These are phyloP conservation scores for Drosophila leontia DNA, from an alignment of 1,140 invertebrate genomes.

Conservation along the genomic window DNA sequence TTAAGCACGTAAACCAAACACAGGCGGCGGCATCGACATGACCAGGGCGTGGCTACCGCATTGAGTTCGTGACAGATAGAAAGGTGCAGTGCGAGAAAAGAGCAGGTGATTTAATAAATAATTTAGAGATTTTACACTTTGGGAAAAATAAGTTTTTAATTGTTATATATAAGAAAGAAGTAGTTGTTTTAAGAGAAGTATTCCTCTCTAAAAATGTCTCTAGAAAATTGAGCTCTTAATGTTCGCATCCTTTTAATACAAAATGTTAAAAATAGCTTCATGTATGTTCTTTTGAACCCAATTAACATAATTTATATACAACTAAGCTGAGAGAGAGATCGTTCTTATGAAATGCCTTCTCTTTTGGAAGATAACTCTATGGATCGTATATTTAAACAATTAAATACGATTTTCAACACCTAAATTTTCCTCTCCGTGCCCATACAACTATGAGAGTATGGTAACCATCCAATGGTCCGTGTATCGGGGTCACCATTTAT, in stretches of 20 bases:
- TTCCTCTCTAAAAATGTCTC: no score
- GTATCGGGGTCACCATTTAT: slow-evolving; percentile 54
- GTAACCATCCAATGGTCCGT: slow-evolving; percentile 19
- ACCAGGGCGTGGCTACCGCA: slow-evolving; percentile 38
- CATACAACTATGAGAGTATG: neutral
- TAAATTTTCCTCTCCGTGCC: slow-evolving; percentile 4
- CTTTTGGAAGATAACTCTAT: neutral
- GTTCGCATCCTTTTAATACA: no score
- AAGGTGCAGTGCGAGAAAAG: neutral
- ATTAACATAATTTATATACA: neutral
- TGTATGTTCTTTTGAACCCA: no score
- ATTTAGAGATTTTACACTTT: neutral
- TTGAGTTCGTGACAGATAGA: slow-evolving; percentile 18
- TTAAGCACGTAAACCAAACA: slow-evolving; percentile 83
- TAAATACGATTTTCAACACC: neutral
- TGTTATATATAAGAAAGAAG: no score
- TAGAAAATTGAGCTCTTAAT: no score
- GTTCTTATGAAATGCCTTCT: neutral
- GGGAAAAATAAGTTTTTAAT: neutral
- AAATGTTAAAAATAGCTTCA: no score
- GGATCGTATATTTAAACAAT: neutral
- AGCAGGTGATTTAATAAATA: neutral
- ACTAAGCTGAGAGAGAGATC: neutral
- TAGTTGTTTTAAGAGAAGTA: no score
- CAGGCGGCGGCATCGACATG: slow-evolving; percentile 62